Percentiles rank a stretch among this genome's conserved stretches.
Evolutionary conservation across 1,140 invertebrate genomes (phyloP).

Genomic region (Camponotus pennsylvanicus): DNA sequence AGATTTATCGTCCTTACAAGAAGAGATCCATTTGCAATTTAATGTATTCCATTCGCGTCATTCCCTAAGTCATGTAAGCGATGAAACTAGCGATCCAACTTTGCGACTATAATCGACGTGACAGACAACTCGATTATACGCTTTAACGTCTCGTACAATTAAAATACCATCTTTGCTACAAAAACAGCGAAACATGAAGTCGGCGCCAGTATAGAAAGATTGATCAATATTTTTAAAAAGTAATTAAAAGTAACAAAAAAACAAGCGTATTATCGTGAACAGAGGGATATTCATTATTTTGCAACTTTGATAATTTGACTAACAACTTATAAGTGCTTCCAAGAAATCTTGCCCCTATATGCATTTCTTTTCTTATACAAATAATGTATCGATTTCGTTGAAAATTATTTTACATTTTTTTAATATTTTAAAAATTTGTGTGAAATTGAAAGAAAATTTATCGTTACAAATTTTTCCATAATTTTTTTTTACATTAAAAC

Average conservation of each 20-base stretch:
- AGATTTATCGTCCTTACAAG: background rate
- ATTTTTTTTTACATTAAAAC: background rate
- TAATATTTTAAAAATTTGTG: background rate
- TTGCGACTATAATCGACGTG: constrained; percentile 35
- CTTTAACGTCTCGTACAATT: constrained; percentile 34
- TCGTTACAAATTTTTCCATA: background rate
- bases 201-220: background rate
- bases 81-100: constrained; percentile 18
- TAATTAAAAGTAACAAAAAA: background rate
- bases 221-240: background rate
- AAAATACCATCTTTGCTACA: background rate
- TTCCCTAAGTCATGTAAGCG: background rate
- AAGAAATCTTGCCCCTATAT: background rate
- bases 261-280: background rate
- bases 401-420: background rate
- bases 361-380: background rate
- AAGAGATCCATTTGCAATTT: constrained; percentile 24
- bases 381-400: background rate
- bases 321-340: background rate
- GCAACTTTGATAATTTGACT: background rate
- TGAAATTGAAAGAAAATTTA: background rate
- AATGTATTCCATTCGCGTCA: constrained; percentile 10
- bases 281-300: background rate
- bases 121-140: constrained; percentile 39
- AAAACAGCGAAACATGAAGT: background rate